Evolutionary conservation across 2,797 vertebrate species (phyloP), one percentile per base, ranked within the genome.

Genomic region (Taeniopygia guttata): DNA sequence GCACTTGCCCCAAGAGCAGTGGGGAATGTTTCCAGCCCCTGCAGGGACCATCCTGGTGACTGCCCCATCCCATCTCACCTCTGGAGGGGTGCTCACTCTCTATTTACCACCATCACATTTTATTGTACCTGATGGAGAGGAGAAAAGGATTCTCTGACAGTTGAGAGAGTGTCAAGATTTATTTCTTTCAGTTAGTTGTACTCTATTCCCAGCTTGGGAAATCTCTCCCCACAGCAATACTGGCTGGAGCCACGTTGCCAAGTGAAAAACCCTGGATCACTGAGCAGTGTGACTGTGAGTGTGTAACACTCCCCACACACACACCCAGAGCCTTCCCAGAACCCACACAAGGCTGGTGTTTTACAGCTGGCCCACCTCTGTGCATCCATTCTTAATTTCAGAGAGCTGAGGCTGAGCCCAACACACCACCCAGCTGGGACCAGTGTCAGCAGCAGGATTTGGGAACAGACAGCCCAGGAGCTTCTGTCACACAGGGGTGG

Each of bases 221-320:
- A 67, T 23, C 9, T 18, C 8, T 73, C 43, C 30, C 43, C 67
- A 16, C 32, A 55, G 8, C 64, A 36, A 6, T 3, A 6, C 21
- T 38, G 63, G 8, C n/a, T 21, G 48, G 54, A 85, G 45, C 45
- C 30, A 18, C 0, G 0, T 21, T 32, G 19, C 21, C 1, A 0
- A 32, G 56, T 3, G 60, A 45, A 29, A 63, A 51, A 5, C 11
- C 48, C 18, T 23, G 26, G 21, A 2, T 63, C 25, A 11, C 30
- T 0, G 0, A 60, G 56, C 60, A 52, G 68, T 25, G 2, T 26
- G 52, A 26, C 17, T 11, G 54, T 3, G 25, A 64, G 30, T 5
- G 2, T 4, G 43, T n/a, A 48, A 64, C 59, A 45, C 51, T 27
- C 46, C 19, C 17, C 56, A 25, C n/a, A 20, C 49, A 15, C 3